Evolutionary conservation across 1,140 invertebrate species (phyloP).

Genomic region (Diplogasteroides magnus): DNA sequence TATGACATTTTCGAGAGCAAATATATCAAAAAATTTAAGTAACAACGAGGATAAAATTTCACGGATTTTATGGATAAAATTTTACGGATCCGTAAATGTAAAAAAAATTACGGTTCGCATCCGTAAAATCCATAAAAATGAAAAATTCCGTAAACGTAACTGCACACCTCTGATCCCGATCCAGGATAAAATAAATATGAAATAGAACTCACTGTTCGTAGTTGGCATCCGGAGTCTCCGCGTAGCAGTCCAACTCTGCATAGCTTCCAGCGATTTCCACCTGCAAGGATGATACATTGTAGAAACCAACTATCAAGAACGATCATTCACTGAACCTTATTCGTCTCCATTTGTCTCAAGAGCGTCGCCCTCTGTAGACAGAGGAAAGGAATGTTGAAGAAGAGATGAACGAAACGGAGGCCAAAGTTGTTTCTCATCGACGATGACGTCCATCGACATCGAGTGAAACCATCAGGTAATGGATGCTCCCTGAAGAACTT

Average conservation of each 20-base stretch:
- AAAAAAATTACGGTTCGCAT: no score
- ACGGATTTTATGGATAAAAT: no score
- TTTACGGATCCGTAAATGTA: no score
- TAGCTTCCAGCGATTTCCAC: constrained; percentile 74
- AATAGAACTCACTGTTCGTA: constrained; percentile 68
- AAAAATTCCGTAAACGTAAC: no score
- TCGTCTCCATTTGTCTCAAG: constrained; percentile 78
- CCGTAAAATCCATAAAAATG: no score
- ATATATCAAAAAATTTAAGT: no score
- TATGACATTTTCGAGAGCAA: no score
- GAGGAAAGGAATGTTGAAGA: constrained; percentile 90
- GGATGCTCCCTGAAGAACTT: not conserved
- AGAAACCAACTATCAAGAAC: no score
- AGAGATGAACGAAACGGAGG: constrained; percentile 84
- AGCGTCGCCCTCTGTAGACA: constrained; percentile 81
- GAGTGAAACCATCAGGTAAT: not conserved
- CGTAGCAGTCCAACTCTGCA: constrained; percentile 75
- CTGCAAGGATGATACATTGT: no score
- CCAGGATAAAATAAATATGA: not conserved
- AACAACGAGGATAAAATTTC: no score
- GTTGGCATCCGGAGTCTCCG: constrained; percentile 81
- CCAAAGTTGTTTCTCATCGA: constrained; percentile 76
- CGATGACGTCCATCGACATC: not conserved
- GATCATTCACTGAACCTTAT: no score
- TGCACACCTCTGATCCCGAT: not conserved